A percentile compares a stretch with the other conserved stretches of the same genome.
Evolutionary conservation across 2,797 vertebrate genomes (phyloP).

Genomic region (Acipenser ruthenus): DNA sequence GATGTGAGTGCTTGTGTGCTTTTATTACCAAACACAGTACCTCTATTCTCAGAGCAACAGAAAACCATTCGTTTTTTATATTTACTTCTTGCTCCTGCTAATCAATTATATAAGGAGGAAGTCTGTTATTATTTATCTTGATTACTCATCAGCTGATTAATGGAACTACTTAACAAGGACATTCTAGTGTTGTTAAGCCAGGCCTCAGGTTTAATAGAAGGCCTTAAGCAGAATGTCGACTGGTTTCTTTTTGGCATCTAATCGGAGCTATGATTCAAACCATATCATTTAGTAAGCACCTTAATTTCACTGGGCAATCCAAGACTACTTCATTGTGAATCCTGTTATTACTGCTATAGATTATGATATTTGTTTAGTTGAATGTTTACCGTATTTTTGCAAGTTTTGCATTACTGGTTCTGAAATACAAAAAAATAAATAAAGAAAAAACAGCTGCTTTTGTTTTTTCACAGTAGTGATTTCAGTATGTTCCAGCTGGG

Average conservation of each 20-base stretch:
- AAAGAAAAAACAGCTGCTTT: constrained; percentile 2
- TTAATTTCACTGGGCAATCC: no score
- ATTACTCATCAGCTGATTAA: not conserved
- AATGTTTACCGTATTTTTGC: not conserved
- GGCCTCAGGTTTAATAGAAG: no score
- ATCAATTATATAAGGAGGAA: constrained; percentile 7
- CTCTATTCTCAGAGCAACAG: constrained; percentile 29
- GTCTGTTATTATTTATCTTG: constrained; percentile 6
- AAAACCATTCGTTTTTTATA: constrained; percentile 8
- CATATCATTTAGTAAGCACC: no score
- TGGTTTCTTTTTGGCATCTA: no score
- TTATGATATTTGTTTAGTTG: no score
- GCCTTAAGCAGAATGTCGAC: no score
- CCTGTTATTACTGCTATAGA: no score
- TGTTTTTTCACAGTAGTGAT: not conserved
- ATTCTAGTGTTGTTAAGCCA: no score
- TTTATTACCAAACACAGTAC: constrained; percentile 51
- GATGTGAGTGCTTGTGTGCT: constrained; percentile 61
- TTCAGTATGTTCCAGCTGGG: not conserved
- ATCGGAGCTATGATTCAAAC: no score
- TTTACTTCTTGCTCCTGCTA: constrained; percentile 11
- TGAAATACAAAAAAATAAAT: constrained; percentile 4
- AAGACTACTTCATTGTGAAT: no score
- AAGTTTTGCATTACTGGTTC: constrained; percentile 23
- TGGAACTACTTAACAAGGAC: not conserved